These are phyloP conservation scores for Ophion ventricosus DNA, from an alignment of 2,888 invertebrate genomes.

Conservation along the genomic window DNA sequence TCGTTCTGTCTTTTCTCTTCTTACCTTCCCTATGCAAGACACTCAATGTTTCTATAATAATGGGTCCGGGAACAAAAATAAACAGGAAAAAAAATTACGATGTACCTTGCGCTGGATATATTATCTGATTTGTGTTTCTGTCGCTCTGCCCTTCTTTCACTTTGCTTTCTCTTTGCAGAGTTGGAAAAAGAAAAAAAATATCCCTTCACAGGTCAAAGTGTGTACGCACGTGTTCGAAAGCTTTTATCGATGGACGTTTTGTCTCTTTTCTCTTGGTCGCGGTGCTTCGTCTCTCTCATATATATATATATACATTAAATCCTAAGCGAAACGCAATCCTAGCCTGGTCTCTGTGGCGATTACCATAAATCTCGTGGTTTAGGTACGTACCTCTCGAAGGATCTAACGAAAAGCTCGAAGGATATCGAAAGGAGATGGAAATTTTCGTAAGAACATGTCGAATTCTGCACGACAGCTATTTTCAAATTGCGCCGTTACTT, in stretches of 20 bases:
- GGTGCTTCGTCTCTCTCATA: conserved; percentile 6
- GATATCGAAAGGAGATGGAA: conserved; percentile 15
- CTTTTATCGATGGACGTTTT: conserved; percentile 59
- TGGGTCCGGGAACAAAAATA: conserved; percentile 73
- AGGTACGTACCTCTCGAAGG: conserved; percentile 11
- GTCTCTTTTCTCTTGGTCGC: conserved; percentile 2
- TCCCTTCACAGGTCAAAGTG: conserved; percentile 26
- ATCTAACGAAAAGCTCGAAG: conserved; percentile 29
- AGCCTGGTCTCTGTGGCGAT: conserved; percentile 23
- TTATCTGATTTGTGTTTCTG: conserved; percentile 70
- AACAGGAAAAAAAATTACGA: conserved; percentile 71
- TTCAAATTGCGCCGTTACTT: neutral
- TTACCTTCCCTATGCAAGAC: conserved; percentile 36
- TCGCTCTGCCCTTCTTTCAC: neutral
- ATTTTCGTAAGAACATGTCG: conserved; percentile 8
- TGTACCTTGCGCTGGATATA: conserved; percentile 70
- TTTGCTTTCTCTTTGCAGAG: conserved; percentile 21
- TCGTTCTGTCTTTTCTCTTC: conserved; percentile 23
- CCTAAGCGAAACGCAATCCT: conserved; percentile 23
- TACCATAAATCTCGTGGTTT: conserved; percentile 49
- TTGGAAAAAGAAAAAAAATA: conserved; percentile 14
- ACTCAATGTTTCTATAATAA: conserved; percentile 49
- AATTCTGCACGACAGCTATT: conserved; percentile 17
- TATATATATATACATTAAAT: neutral
- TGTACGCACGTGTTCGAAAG: conserved; percentile 49